These are phyloP conservation scores for Syngnathus scovelli DNA, from an alignment of 2,113 vertebrate species.

Conservation along the genomic window DNA sequence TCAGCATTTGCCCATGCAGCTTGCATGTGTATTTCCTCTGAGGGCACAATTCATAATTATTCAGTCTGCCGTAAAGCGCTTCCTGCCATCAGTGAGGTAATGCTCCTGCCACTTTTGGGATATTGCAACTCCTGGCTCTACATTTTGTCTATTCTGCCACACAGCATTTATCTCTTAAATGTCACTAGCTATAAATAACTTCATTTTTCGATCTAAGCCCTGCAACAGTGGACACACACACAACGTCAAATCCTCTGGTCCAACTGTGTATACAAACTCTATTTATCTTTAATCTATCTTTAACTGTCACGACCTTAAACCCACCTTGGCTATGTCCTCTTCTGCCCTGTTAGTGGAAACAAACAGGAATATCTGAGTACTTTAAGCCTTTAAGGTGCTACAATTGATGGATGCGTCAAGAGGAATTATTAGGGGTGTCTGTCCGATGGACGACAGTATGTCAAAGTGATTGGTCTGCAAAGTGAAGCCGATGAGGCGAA, in stretches of 20 bases:
- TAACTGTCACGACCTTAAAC: background rate
- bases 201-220: slow-evolving; percentile 31
- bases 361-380: background rate
- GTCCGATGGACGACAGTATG: slow-evolving; percentile 1
- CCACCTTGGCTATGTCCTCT: background rate
- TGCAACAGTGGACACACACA: slow-evolving; percentile 13
- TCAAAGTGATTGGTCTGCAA: slow-evolving; percentile 8
- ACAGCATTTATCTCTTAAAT: slow-evolving; percentile 53
- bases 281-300: background rate
- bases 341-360: background rate
- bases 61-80: background rate
- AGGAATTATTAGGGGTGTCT: slow-evolving; percentile 12
- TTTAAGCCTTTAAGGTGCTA: slow-evolving; percentile 11
- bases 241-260: background rate
- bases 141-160: slow-evolving; percentile 35
- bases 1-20: background rate
- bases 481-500: background rate
- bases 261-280: background rate
- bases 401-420: slow-evolving; percentile 21
- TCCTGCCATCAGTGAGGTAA: slow-evolving; percentile 35
- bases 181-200: slow-evolving; percentile 58
- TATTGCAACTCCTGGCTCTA: slow-evolving; percentile 29
- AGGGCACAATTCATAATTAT: slow-evolving; percentile 8
- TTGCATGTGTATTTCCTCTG: slow-evolving; percentile 10
- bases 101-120: slow-evolving; percentile 27